These are phyloP conservation scores for Heloderma charlesbogerti DNA, from an alignment of 2,113 vertebrate species.

Conservation along the genomic window DNA sequence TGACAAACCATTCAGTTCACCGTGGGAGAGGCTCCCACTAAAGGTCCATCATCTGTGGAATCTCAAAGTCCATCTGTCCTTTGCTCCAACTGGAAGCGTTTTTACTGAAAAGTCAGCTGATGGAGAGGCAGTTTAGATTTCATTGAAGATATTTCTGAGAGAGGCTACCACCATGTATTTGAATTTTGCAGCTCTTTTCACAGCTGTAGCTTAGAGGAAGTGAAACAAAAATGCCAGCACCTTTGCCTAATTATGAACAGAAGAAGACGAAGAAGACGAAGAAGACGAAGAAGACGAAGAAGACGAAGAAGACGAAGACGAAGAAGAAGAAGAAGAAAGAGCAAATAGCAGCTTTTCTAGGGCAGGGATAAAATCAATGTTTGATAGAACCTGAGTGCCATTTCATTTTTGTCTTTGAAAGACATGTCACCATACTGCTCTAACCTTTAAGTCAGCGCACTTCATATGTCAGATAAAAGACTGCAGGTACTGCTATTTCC, in stretches of 20 bases:
- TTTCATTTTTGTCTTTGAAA: slow-evolving; percentile 8
- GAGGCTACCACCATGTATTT: not conserved
- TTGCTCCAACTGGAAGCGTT: slow-evolving; percentile 1
- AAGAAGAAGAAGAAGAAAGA: not conserved
- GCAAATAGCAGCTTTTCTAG: not conserved
- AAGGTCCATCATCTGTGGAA: not conserved
- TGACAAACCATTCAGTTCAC: not conserved
- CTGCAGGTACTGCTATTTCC: not conserved
- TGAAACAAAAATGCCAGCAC: slow-evolving; percentile 10
- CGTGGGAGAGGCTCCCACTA: not conserved
- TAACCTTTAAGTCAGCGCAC: slow-evolving; percentile 5
- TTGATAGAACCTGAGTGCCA: slow-evolving; percentile 1
- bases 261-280: not conserved
- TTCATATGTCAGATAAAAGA: not conserved
- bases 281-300: not conserved
- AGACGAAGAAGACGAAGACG: too few relatives aligned
- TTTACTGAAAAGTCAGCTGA: slow-evolving; percentile 5
- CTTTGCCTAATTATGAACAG: slow-evolving; percentile 8
- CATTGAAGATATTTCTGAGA: not conserved
- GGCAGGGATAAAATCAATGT: not conserved
- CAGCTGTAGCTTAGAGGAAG: not conserved
- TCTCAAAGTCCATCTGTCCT: slow-evolving; percentile 4
- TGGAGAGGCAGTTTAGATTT: not conserved
- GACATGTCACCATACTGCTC: not conserved
- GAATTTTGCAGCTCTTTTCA: slow-evolving; percentile 1